Conservation (phyloP, 2,113 vertebrate genomes). For the Peromyscus maniculatus region DNA sequence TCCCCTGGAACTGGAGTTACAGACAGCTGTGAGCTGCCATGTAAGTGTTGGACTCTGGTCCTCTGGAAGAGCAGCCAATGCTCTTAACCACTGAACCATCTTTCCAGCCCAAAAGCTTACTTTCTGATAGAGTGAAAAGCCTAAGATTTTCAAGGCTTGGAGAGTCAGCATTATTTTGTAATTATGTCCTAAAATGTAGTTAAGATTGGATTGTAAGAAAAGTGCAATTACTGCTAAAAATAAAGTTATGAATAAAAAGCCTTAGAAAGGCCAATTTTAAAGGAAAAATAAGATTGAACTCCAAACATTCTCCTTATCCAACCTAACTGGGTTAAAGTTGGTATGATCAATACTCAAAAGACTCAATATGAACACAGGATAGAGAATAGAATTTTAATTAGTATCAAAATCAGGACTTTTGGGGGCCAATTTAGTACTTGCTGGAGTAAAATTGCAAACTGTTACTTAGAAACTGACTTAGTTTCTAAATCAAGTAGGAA, state of each 20-base stretch:
- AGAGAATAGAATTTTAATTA: conserved; percentile 82
- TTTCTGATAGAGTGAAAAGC: conserved; percentile 1
- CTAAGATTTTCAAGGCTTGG: neutral
- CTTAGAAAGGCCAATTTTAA: conserved; percentile 44
- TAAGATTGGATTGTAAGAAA: conserved; percentile 11
- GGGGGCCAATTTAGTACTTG: conserved; percentile 73
- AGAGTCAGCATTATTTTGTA: conserved; percentile 6
- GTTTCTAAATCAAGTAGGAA: conserved; percentile 78
- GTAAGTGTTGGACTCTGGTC: neutral
- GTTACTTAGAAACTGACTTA: conserved; percentile 79
- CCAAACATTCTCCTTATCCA: conserved; percentile 28
- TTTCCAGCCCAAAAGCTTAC: neutral
- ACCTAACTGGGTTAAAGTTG: neutral
- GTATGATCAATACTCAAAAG: conserved; percentile 55
- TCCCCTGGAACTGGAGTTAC: neutral
- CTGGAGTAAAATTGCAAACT: conserved; percentile 74
- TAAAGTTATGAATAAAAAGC: conserved; percentile 36
- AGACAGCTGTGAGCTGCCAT: neutral
- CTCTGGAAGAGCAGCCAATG: neutral
- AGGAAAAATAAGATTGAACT: conserved; percentile 44
- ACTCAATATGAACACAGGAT: conserved; percentile 72
- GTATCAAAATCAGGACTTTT: conserved; percentile 80
- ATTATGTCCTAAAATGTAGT: conserved; percentile 22
- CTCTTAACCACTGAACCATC: neutral
- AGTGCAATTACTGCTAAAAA: conserved; percentile 52